Evolutionary conservation across 1,140 invertebrate genomes (phyloP).

Genomic region (Sinonovacula constricta): DNA sequence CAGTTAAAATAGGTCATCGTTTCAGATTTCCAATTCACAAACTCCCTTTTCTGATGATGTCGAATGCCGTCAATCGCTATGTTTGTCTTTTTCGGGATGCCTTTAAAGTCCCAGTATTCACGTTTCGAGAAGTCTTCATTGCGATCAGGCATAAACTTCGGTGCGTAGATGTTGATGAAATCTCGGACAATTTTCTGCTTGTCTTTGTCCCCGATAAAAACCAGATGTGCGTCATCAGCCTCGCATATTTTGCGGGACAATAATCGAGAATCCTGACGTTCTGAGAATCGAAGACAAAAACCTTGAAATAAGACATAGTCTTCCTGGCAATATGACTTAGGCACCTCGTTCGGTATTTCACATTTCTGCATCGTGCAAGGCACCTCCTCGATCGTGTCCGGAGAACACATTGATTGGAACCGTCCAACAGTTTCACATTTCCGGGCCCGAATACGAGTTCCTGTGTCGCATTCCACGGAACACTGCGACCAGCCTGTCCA

Average conservation of each 20-base stretch:
- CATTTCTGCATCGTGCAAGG: constrained; percentile 5
- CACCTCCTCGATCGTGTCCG: constrained; percentile 3
- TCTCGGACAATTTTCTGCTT: constrained; percentile 26
- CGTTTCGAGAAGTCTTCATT: constrained; percentile 47
- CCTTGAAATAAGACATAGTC: constrained; percentile 31
- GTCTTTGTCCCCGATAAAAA: constrained; percentile 2
- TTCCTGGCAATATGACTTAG: constrained; percentile 5
- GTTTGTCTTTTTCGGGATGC: constrained; percentile 31
- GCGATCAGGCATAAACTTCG: constrained; percentile 37
- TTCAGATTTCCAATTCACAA: constrained; percentile 20
- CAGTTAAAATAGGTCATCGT: constrained; percentile 46
- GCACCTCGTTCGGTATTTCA: neutral
- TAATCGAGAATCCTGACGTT: constrained; percentile 24
- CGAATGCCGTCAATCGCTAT: constrained; percentile 36
- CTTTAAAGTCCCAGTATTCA: constrained; percentile 43
- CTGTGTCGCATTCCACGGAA: constrained; percentile 21
- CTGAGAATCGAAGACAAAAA: constrained; percentile 40
- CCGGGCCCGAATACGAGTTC: constrained; percentile 25
- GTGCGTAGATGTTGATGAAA: constrained; percentile 22
- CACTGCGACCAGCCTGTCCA: constrained; percentile 28
- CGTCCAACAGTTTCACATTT: neutral
- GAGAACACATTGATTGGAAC: constrained; percentile 34
- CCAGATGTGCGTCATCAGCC: constrained; percentile 28
- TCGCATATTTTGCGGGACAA: constrained; percentile 28
- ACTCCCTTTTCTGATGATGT: neutral